These are phyloP conservation scores for Onthophagus taurus DNA, from an alignment of 1,140 invertebrate species.

Conservation along the genomic window DNA sequence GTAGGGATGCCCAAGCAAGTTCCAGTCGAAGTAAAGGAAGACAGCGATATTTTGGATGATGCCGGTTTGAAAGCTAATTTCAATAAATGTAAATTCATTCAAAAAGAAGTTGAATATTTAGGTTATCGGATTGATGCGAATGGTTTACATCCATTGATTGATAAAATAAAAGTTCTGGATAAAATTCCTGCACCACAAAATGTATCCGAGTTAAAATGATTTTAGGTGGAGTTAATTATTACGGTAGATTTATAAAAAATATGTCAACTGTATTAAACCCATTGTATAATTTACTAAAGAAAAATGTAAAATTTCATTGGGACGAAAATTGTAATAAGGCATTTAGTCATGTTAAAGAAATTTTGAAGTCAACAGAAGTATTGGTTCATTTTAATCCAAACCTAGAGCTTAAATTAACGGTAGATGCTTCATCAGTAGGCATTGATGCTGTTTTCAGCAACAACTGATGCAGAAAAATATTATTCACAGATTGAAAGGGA, in stretches of 20 bases:
- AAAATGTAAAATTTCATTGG: conserved; percentile 7
- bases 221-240: conserved; percentile 1
- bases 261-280: not conserved
- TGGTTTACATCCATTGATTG: not conserved
- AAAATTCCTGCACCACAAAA: conserved; percentile 3
- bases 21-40: too few relatives aligned
- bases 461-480: too few relatives aligned
- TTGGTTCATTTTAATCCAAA: conserved; percentile 19
- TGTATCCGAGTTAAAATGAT: not conserved
- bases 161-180: too few relatives aligned
- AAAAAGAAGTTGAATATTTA: conserved; percentile 24
- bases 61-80: too few relatives aligned
- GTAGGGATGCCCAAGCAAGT: too few relatives aligned
- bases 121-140: conserved; percentile 26
- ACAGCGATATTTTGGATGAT: too few relatives aligned
- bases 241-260: not conserved
- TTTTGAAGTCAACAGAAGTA: too few relatives aligned
- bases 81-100: conserved; percentile 26
- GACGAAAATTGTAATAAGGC: not conserved
- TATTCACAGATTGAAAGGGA: too few relatives aligned
- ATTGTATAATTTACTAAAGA: not conserved
- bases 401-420: conserved; percentile 9
- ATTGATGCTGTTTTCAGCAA: conserved; percentile 10
- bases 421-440: conserved; percentile 11
- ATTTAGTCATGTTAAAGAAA: not conserved